Base-by-base conservation (phyloP, 2,888 invertebrate genomes). In the Ethmia dodecea region DNA sequence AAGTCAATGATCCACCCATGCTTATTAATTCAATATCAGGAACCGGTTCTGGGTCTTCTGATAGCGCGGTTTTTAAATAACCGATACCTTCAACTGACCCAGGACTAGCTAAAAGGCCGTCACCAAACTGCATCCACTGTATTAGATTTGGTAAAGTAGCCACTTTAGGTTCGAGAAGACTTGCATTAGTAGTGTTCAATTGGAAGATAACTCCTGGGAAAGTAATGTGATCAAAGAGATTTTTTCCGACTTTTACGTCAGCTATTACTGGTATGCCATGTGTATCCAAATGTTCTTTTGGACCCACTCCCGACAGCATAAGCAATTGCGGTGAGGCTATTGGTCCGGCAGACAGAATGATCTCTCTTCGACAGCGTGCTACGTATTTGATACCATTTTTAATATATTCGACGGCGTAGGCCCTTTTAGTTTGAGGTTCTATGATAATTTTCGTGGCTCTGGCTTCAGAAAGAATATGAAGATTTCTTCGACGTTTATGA, bases 271-370 rank as follows among this genome's bases (percentile, higher is more conserved):
- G 90, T 38, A 93, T 88, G 0, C 84, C 86, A 3, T 90, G 71
- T 5, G 81, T 71, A 38, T 86, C 63, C 1, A 92, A 73, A 55
- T 91, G 87, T 40, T 89, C 74, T 38, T 71, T 67, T 0, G 89
- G 89, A 0, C 90, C 90, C 9, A 90, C 64, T 8, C 96, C 96
- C 3, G 96, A 96, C 1, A 98, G 72, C 94, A 97, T 94, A n/a
- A 98, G 87, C 10, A 98, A 64, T 67, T 98, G 97, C 0, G 97
- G 96, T 0, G 95, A 93, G 53, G 93, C 94, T 42, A 98, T 91
- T 1, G 96, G 89, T 1, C 98, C 97, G 0, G 94, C 95, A 6
- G 94, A 92, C 12, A 97, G 59, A 40, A 98, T 93, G 0, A 98
- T 90, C 78, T 96, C 96, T 56, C 93, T 92, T 26, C 87, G 88